Evolutionary conservation across 1,140 invertebrate species (phyloP).

Genomic region (Acromyrmex echinatior): DNA sequence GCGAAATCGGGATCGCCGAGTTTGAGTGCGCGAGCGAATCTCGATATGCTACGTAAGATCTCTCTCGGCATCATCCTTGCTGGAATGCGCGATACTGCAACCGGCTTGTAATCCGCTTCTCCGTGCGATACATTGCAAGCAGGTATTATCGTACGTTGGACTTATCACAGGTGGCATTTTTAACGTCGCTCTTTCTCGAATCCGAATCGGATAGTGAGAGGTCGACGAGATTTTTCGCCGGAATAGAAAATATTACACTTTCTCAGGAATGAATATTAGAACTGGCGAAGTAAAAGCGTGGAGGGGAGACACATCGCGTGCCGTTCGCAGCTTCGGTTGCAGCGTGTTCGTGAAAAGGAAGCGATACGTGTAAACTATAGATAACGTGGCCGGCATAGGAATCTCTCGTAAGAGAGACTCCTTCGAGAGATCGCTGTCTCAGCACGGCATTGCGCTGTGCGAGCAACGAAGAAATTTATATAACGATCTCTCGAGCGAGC

Average conservation of each 20-base stretch:
- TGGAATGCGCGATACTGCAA: slow-evolving; percentile 39
- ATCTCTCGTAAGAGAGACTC: slow-evolving; percentile 27
- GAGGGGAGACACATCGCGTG: not conserved
- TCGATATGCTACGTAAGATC: too few species aligned
- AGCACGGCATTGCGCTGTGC: slow-evolving; percentile 46
- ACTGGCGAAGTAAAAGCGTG: not conserved
- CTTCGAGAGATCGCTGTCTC: slow-evolving; percentile 52
- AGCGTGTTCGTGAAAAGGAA: slow-evolving; percentile 33
- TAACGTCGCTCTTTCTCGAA: not conserved
- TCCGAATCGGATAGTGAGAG: not conserved
- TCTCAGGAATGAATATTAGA: slow-evolving; percentile 24
- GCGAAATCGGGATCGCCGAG: slow-evolving; percentile 44
- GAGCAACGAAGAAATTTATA: slow-evolving; percentile 43
- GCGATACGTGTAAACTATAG: slow-evolving; percentile 46
- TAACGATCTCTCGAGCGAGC: slow-evolving; percentile 23
- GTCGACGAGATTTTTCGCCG: not conserved
- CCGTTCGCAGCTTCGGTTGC: slow-evolving; percentile 13
- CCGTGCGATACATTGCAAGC: not conserved
- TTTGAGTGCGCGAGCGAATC: slow-evolving; percentile 1
- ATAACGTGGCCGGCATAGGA: slow-evolving; percentile 58
- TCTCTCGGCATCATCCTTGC: not conserved
- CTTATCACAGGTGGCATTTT: not conserved
- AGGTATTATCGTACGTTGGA: not conserved
- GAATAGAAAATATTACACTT: not conserved
- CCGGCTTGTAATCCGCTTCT: slow-evolving; percentile 23